Evolutionary conservation across 1,140 invertebrate species (phyloP), one percentile per base, ranked within the genome.

Genomic region (Nylanderia fulva): DNA sequence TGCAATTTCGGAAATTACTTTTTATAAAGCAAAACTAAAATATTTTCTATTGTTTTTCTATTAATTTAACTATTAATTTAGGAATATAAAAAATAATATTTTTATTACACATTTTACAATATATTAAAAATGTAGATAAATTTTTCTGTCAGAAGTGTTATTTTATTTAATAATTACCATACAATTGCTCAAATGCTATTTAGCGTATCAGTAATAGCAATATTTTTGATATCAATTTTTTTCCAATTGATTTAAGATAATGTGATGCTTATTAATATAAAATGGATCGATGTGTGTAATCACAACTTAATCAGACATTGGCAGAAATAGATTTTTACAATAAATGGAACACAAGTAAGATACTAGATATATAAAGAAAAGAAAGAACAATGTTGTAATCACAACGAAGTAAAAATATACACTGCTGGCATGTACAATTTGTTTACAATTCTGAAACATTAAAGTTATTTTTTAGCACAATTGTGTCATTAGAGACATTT

Each of bases 401-500:
- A 85, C 74, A 88, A 90, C 68, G 84, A 87, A 85, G 85, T 88
- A 91, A 88, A 88, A 87, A 36, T 71, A 11, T 66, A 80, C 92
- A 88, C 92, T 93, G 92, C 92, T 94, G 92, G 92, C 94, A 92
- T 94, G 92, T 93, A 29, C 18, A 45, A 60, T 82, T 58, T 36
- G 18, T 80, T 82, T 45, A 72, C 52, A 71, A 82, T 92, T 92
- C 93, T 94, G 88, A 94, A 94, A 93, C 93, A 93, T 93, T 93
- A 94, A 92, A 89, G 92, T 33, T 91, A 92, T 93, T 93, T 93
- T 90, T 80, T 83, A 88, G 52, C 86, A 79, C 29, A 90, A 88
- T 69, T 85, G 63, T 90, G 61, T 90, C 79, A 77, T 75, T 58
- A 69, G 48, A 56, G 13, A 48, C 8, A 52, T 79, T 36, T 66